Conservation (phyloP, 2,113 vertebrate genomes). For the Albula glossodonta region DNA sequence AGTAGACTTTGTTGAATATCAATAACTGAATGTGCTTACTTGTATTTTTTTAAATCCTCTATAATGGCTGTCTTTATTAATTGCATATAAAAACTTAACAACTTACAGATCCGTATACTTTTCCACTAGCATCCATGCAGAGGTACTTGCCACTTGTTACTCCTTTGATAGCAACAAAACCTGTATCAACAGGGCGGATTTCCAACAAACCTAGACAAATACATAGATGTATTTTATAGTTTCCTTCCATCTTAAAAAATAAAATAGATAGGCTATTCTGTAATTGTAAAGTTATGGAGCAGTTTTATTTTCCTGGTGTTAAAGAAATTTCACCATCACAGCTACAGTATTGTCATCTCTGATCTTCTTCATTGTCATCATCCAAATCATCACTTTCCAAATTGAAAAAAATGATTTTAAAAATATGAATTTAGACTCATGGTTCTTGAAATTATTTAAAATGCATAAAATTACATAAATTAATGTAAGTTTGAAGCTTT, state of each 20-base stretch:
- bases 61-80: not conserved
- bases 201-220: constrained; percentile 81
- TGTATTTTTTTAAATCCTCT: not conserved
- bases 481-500: too few species aligned
- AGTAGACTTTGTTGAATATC: not conserved
- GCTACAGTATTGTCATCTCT: too few species aligned
- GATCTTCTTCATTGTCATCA: too few species aligned
- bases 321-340: not conserved
- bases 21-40: not conserved
- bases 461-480: too few species aligned
- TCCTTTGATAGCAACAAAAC: constrained; percentile 86
- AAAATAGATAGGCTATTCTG: not conserved
- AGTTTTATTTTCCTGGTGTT: not conserved
- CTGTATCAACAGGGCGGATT: constrained; percentile 79
- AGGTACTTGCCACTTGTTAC: constrained; percentile 80
- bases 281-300: not conserved
- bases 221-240: constrained; percentile 2
- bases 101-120: constrained; percentile 83
- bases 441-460: too few species aligned
- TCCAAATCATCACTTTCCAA: too few species aligned
- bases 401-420: too few species aligned
- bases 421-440: too few species aligned
- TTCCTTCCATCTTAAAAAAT: not conserved
- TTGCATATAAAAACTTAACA: not conserved
- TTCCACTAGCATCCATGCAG: constrained; percentile 82